Base-by-base conservation (phyloP, 2,113 vertebrate species). In the Prinia subflava region DNA sequence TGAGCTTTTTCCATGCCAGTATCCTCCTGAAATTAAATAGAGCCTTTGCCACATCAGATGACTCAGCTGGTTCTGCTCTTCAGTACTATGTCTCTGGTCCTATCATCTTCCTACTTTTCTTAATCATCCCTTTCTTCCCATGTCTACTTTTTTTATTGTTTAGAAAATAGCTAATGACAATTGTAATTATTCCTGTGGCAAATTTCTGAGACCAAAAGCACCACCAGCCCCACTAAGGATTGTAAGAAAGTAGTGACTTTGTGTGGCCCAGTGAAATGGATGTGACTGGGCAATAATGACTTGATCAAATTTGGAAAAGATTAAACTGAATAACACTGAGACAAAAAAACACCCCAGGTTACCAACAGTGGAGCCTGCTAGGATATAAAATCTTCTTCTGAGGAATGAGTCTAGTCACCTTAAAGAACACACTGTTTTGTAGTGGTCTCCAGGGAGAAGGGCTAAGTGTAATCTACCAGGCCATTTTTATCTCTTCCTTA, bases 401-500 rank as follows among this genome's bases (percentile, higher is more conserved):
- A 73, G 47, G 67, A 84, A 83, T 69, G 74, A 30, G 7, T 77
- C 17, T 31, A 31, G 37, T 73, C 39, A 16, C 28, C 77, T 37
- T 14, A 52, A 85, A 89, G 70, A 92, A 83, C 44, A 63, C n/a
- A 62, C 21, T 57, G 5, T 39, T 94, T 65, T 82, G 44, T 62
- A 64, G 46, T 24, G 39, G 27, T 73, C 59, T 92, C 39, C 28
- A 17, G 78, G 52, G 75, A 94, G 46, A 75, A 22, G 15, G 39
- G 21, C 37, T 71, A 76, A 76, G 30, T 77, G 35, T 96, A 90
- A 69, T 81, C 86, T 88, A 81, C 81, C 39, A 57, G 92, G 49
- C 56, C 69, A 31, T 93, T 97, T 96, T 96, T 89, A 46, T 94
- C 92, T 96, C 80, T 65, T 69, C 65, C 47, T n/a, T 89, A 4